Conservation (phyloP, 1,140 invertebrate genomes). For the Leptinotarsa lineolata region DNA sequence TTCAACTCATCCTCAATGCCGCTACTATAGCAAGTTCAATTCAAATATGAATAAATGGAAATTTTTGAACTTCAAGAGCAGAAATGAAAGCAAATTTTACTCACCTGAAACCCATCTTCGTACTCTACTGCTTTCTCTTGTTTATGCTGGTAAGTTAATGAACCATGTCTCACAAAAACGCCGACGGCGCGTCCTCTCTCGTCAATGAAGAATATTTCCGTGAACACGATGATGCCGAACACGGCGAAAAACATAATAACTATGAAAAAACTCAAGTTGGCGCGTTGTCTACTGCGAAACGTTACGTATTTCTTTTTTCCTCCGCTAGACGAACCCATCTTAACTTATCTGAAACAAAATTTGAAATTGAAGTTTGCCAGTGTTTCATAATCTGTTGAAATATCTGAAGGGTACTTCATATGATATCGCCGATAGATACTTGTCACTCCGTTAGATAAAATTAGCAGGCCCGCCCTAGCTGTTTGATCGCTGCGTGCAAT, state of each 20-base stretch:
- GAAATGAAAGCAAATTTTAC: background rate
- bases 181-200: conserved; percentile 59
- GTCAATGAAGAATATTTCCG: conserved; percentile 79
- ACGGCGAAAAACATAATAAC: conserved; percentile 89
- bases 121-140: conserved; percentile 47
- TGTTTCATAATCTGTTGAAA: too few relatives aligned
- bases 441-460: too few relatives aligned
- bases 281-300: conserved; percentile 69
- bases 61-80: too few relatives aligned
- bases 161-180: conserved; percentile 58
- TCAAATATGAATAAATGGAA: too few relatives aligned
- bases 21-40: too few relatives aligned
- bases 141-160: conserved; percentile 47
- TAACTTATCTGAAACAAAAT: conserved; percentile 37
- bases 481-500: too few relatives aligned
- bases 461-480: too few relatives aligned
- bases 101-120: conserved; percentile 53
- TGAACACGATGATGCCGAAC: conserved; percentile 81
- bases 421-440: too few relatives aligned
- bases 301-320: conserved; percentile 47
- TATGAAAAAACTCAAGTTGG: conserved; percentile 84
- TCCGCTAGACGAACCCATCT: conserved; percentile 49
- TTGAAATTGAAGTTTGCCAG: too few relatives aligned
- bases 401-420: too few relatives aligned
- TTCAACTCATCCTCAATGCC: too few relatives aligned